phyloP scores from a whole-genome alignment of 2,797 vertebrate genomes.

The Helarctos malayanus region DNA sequence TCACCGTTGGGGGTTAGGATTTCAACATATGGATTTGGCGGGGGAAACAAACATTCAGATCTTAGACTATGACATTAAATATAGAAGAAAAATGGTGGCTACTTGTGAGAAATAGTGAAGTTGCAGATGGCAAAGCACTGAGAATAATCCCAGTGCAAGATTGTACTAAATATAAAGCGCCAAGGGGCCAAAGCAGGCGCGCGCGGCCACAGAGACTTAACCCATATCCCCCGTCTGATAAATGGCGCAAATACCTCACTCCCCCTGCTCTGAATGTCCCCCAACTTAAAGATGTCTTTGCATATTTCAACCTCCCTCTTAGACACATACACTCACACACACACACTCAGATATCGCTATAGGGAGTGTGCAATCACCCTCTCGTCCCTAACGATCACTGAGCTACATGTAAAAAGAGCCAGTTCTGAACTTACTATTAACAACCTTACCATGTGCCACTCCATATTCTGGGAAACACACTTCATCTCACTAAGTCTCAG shows the following conservation, averaged over 20 bases:
- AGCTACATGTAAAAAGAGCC: background rate
- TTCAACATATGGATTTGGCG: background rate
- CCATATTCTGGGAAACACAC: background rate
- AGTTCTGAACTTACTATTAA: background rate
- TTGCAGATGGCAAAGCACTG: background rate
- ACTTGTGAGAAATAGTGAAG: background rate
- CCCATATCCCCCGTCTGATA: background rate
- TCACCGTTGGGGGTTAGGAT: background rate
- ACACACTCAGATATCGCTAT: background rate
- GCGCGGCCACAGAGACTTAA: background rate
- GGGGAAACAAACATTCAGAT: background rate
- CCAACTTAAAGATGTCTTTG: background rate
- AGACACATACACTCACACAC: background rate
- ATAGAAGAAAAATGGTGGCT: background rate
- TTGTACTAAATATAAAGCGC: background rate
- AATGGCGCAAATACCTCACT: background rate
- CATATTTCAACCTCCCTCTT: background rate
- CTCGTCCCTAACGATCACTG: background rate
- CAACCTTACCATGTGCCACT: background rate
- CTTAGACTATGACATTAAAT: background rate
- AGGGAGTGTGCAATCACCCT: background rate
- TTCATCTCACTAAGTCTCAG: background rate
- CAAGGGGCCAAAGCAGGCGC: background rate
- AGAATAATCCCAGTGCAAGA: constrained; percentile 3
- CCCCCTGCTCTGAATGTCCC: background rate